phyloP scores from a whole-genome alignment of 2,113 vertebrate species.

The Mirounga angustirostris region DNA sequence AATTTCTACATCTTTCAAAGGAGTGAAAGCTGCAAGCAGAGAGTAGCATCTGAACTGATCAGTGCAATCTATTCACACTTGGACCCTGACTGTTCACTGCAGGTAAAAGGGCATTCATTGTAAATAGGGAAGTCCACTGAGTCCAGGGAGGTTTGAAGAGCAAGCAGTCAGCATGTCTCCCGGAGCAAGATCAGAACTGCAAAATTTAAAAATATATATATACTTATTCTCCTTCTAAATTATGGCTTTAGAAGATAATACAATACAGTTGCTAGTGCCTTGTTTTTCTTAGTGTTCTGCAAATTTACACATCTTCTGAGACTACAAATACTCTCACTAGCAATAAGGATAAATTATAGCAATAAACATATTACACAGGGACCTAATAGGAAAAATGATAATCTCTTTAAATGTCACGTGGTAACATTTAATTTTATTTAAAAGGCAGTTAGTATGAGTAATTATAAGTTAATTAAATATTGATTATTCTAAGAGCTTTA shows the following conservation, averaged over 20 bases:
- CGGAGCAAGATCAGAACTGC: neutral
- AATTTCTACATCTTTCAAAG: neutral
- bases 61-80: neutral
- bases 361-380: conserved; percentile 76
- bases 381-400: conserved; percentile 79
- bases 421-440: conserved; percentile 83
- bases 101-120: neutral
- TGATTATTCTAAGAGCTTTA: conserved; percentile 81
- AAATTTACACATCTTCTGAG: conserved; percentile 70
- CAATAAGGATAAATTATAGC: conserved; percentile 74
- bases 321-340: conserved; percentile 31
- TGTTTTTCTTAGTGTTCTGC: conserved; percentile 66
- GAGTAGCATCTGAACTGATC: neutral
- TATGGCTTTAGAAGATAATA: conserved; percentile 46
- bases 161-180: neutral
- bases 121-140: neutral
- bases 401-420: conserved; percentile 79
- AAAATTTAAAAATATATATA: neutral
- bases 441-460: conserved; percentile 81
- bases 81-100: neutral
- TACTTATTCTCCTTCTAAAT: conserved; percentile 54
- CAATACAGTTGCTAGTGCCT: conserved; percentile 45
- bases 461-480: conserved; percentile 88
- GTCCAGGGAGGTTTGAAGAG: neutral
- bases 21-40: neutral